These are phyloP conservation scores for Ostrea denselamellosa DNA, from an alignment of 1,140 invertebrate genomes.

Conservation along the genomic window DNA sequence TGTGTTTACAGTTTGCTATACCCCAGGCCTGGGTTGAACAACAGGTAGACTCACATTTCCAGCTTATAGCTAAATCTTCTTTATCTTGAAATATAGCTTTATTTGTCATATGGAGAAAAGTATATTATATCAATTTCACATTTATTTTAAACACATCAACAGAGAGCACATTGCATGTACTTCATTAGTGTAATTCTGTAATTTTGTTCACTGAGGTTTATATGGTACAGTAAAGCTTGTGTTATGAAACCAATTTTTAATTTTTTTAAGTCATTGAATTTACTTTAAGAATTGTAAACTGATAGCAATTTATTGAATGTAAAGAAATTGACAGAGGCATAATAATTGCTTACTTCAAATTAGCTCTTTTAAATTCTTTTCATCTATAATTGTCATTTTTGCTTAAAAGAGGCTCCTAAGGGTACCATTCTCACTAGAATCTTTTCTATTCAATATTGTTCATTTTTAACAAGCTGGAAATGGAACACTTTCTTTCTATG, in stretches of 20 bases:
- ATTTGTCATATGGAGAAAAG: background rate
- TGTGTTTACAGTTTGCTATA: slow-evolving; percentile 52
- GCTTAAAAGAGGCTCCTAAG: background rate
- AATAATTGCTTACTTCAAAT: background rate
- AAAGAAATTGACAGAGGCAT: background rate
- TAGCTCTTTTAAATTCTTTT: background rate
- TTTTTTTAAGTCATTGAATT: background rate
- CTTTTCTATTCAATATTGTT: background rate
- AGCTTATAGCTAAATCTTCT: slow-evolving; percentile 9
- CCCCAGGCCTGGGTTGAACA: slow-evolving; percentile 54
- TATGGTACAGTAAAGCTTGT: too few species aligned
- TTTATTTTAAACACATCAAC: background rate
- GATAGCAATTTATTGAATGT: background rate
- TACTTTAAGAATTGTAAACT: background rate
- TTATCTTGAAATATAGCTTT: slow-evolving; percentile 25
- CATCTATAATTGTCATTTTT: background rate
- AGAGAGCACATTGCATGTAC: slow-evolving; percentile 13
- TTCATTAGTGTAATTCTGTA: background rate
- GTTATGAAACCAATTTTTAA: too few species aligned
- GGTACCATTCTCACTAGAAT: background rate
- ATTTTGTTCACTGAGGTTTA: too few species aligned
- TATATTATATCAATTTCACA: background rate
- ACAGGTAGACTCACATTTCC: slow-evolving; percentile 45
- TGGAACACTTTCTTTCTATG: background rate
- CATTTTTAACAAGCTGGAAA: background rate